Evolutionary conservation across 1,140 invertebrate species (phyloP), one percentile per base, ranked within the genome.

Genomic region (Aphaenogaster floridana): DNA sequence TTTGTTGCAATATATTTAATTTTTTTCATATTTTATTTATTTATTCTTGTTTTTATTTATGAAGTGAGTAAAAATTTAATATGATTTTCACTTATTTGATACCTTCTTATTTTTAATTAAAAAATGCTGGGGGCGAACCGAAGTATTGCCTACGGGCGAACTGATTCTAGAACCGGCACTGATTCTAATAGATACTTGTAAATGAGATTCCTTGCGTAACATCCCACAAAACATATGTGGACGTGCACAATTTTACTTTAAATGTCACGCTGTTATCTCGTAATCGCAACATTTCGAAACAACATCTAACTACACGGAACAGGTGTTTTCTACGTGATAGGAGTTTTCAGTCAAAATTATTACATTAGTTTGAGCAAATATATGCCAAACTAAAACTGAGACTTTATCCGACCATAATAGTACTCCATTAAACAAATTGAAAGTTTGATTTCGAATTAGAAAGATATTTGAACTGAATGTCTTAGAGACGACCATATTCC

Each of bases 221-320:
- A 11, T 69, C 1, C 17, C 36, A 21, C 21, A 11, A 71, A 69
- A 81, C 66, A 28, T 28, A 34, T 54, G 48, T 8, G 50, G 50
- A 34, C 21, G 36, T 59, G 64, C 59, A 71, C 17, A 71, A 34
- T 90, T 90, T 72, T 21, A n/a, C 13, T 78, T 64, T 77, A 86
- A 77, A 86, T 86, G 84, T 77, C 45, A 59, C 11, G 34, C 63
- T 13, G 63, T 72, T 45, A 71, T 86, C 78, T 81, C 88, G 54
- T 86, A 80, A 90, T 89, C 71, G 76, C 68, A 59, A 52, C n/a
- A 42, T 74, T 48, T 72, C 63, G 42, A 59, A 54, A 77, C n/a
- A 54, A 59, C n/a, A 64, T 54, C 34, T 48, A 87, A 89, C 76
- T 89, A 48, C 61, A n/a, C 48, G 68, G 50, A 45, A 68, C 76